These are phyloP conservation scores for Larimichthys crocea DNA, from an alignment of 2,113 vertebrate genomes.

Conservation along the genomic window DNA sequence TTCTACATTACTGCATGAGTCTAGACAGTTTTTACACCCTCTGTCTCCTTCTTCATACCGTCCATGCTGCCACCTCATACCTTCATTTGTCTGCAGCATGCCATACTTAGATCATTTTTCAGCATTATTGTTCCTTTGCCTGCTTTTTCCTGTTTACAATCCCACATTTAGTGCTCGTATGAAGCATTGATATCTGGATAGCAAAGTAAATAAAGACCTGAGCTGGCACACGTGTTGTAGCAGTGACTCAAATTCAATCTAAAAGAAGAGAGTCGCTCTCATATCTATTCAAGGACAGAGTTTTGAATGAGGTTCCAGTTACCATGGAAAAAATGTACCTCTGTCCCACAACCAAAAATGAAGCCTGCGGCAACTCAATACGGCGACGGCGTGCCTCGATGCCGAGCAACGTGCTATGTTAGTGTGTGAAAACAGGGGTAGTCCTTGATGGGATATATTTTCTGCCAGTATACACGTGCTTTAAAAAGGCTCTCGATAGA, in stretches of 20 bases:
- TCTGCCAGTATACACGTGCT: neutral
- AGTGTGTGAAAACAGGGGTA: neutral
- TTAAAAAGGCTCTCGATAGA: neutral
- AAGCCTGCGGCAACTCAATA: conserved; percentile 63
- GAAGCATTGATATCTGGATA: neutral
- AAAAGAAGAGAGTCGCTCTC: conserved; percentile 68
- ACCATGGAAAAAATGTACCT: conserved; percentile 78
- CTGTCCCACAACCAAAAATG: conserved; percentile 70
- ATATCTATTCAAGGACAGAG: conserved; percentile 74
- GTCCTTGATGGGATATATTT: neutral
- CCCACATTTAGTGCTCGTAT: neutral
- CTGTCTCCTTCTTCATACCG: neutral
- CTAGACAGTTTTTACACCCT: conserved; percentile 1
- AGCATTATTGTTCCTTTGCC: neutral
- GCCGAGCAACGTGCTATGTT: conserved; percentile 1
- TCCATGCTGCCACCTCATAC: neutral
- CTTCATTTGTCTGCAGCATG: neutral
- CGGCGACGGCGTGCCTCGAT: conserved; percentile 11
- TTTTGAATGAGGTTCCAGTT: conserved; percentile 77
- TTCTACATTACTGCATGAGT: neutral
- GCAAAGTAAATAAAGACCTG: conserved; percentile 43
- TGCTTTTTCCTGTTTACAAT: neutral
- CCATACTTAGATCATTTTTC: neutral
- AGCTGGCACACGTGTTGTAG: conserved; percentile 20
- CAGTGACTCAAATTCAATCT: conserved; percentile 66